phyloP scores from a whole-genome alignment of 2,797 vertebrate genomes.

The Tokudaia tokunoshimensis region DNA sequence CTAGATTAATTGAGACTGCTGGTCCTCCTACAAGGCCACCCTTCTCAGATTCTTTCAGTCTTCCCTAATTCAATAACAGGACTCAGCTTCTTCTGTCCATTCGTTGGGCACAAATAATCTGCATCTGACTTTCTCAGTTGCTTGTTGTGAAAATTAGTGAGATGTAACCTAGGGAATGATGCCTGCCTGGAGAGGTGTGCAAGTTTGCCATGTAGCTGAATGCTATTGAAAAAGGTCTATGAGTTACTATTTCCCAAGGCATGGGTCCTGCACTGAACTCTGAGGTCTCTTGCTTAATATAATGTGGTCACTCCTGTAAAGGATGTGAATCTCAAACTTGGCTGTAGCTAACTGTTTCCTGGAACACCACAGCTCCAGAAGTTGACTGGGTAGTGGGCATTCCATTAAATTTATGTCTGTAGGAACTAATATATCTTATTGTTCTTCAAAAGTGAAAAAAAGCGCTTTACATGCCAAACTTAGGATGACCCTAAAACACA shows the following conservation, averaged over 20 bases:
- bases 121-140: too few species aligned
- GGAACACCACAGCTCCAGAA: neutral
- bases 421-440: neutral
- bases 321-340: neutral
- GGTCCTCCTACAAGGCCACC: too few species aligned
- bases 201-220: neutral
- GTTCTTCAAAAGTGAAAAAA: neutral
- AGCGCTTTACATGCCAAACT: neutral
- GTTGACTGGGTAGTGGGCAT: neutral
- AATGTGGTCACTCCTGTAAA: slow-evolving; percentile 6
- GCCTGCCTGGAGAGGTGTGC: neutral
- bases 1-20: too few species aligned
- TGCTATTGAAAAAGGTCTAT: neutral
- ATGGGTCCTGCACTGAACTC: neutral
- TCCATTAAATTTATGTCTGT: slow-evolving; percentile 15
- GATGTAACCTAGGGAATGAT: neutral
- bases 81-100: too few species aligned
- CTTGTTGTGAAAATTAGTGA: neutral
- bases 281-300: neutral
- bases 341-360: neutral
- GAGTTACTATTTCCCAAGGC: neutral
- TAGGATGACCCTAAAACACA: neutral
- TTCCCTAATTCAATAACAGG: too few species aligned
- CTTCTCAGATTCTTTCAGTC: too few species aligned
- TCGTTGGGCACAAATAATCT: too few species aligned